Evolutionary conservation across 2,113 vertebrate species (phyloP).

Genomic region (Lamprologus speciosus): DNA sequence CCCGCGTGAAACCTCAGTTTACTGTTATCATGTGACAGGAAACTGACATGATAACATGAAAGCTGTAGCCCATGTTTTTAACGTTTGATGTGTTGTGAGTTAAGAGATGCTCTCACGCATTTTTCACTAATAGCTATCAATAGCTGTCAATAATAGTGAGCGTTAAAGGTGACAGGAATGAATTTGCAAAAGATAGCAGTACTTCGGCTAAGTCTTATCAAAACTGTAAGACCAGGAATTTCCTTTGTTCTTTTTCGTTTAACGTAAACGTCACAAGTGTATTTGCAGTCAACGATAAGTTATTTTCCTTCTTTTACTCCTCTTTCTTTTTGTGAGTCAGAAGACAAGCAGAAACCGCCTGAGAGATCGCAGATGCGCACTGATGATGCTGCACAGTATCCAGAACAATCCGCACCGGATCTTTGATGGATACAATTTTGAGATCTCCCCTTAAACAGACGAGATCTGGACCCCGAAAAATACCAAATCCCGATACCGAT

Average conservation of each 20-base stretch:
- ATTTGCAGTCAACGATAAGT: background rate
- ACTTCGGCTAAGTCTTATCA: accelerated
- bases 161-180: accelerated
- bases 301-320: background rate
- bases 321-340: background rate
- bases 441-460: background rate
- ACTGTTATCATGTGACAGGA: too few relatives aligned
- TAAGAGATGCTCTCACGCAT: background rate
- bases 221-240: background rate
- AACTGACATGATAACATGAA: too few relatives aligned
- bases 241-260: background rate
- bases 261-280: background rate
- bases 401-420: background rate
- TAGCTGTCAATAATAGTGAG: background rate
- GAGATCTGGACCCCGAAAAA: accelerated
- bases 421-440: background rate
- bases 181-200: background rate
- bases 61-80: background rate
- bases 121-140: background rate
- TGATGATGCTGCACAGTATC: accelerated
- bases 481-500: accelerated
- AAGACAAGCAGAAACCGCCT: background rate
- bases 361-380: accelerated
- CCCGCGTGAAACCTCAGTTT: too few relatives aligned
- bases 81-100: accelerated